These are phyloP conservation scores for Alauda arvensis DNA, from an alignment of 2,797 vertebrate genomes.

Conservation along the genomic window DNA sequence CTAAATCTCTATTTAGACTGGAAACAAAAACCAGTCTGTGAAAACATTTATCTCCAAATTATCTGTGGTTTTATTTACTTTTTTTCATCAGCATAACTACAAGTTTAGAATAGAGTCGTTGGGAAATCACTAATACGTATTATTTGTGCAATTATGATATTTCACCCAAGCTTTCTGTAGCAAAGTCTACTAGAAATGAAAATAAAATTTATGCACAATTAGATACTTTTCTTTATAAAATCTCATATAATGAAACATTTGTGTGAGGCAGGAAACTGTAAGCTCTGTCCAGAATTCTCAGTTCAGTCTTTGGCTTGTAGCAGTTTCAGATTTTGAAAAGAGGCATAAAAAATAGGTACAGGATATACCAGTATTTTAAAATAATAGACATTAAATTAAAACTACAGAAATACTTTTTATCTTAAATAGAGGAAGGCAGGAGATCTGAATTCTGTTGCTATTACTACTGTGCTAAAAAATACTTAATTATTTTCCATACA, in stretches of 20 bases:
- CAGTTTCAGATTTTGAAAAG: neutral
- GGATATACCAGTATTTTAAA: neutral
- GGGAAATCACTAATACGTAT: conserved; percentile 2
- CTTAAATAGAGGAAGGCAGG: neutral
- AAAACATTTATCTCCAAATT: neutral
- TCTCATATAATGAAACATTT: neutral
- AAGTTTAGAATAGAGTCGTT: conserved; percentile 32
- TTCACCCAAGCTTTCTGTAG: conserved; percentile 19
- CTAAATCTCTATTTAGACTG: neutral
- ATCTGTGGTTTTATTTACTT: neutral
- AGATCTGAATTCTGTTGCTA: neutral
- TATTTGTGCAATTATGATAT: neutral
- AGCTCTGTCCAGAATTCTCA: neutral
- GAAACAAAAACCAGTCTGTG: neutral
- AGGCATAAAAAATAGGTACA: neutral
- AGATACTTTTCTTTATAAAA: neutral
- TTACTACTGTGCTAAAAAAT: neutral
- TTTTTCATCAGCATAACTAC: neutral
- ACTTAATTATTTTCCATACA: neutral
- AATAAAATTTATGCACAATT: conserved; percentile 32
- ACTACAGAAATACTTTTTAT: neutral
- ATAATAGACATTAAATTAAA: neutral
- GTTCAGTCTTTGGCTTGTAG: neutral
- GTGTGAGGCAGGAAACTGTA: neutral
- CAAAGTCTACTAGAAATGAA: conserved; percentile 16